phyloP scores from a whole-genome alignment of 2,888 invertebrate genomes.

The Mimachlamys varia region DNA sequence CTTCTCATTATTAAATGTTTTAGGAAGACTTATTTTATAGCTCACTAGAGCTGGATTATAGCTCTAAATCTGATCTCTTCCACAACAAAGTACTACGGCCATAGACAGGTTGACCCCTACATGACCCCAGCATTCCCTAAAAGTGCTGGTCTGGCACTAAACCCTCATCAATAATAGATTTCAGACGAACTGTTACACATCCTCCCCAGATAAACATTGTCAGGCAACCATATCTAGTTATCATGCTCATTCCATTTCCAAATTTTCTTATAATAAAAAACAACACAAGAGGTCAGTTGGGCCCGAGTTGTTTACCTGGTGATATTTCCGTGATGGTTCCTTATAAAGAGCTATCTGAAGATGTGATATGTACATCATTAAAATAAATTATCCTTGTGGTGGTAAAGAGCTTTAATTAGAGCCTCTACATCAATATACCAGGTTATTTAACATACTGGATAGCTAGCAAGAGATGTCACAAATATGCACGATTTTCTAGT shows the following conservation, averaged over 20 bases:
- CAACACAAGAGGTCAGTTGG: not conserved
- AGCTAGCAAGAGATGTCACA: not conserved
- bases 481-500: not conserved
- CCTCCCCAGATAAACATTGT: not conserved
- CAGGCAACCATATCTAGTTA: not conserved
- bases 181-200: slow-evolving; percentile 9
- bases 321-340: not conserved
- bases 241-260: not conserved
- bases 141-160: slow-evolving; percentile 13
- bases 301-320: not conserved
- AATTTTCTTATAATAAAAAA: not conserved
- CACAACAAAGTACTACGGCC: not conserved
- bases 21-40: not conserved
- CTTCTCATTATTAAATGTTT: too few species aligned
- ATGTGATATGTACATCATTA: too few species aligned
- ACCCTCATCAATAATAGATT: slow-evolving; percentile 20
- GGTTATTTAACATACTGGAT: too few species aligned
- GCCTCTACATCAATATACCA: too few species aligned
- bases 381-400: too few species aligned
- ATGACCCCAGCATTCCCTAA: not conserved
- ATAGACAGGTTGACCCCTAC: not conserved
- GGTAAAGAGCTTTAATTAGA: too few species aligned
- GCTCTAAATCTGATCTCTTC: not conserved
- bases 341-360: too few species aligned
- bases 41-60: not conserved